phyloP scores from a whole-genome alignment of 2,888 invertebrate species.

The Scelioninae gen. 1 region DNA sequence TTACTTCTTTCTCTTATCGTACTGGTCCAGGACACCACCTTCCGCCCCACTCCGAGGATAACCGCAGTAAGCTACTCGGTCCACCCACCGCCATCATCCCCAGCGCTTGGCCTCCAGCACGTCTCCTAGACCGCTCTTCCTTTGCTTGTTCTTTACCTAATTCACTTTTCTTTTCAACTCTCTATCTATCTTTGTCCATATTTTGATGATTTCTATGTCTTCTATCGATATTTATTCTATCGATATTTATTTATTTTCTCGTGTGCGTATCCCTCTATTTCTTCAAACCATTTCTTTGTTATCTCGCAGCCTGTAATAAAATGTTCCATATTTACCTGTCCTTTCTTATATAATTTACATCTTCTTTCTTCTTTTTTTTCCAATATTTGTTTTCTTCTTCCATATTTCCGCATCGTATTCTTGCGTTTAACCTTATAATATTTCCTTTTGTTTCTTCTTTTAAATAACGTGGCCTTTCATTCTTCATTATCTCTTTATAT shows the following conservation, averaged over 20 bases:
- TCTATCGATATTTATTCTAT: too few species aligned
- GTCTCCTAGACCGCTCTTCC: too few species aligned
- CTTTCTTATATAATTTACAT: not conserved
- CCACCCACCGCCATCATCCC: too few species aligned
- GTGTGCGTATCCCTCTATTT: not conserved
- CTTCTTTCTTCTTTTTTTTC: not conserved
- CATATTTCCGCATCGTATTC: not conserved
- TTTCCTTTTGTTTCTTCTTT: not conserved
- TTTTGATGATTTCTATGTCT: too few species aligned
- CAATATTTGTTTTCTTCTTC: not conserved
- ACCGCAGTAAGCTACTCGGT: too few species aligned
- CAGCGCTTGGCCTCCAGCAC: too few species aligned
- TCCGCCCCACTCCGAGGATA: too few species aligned
- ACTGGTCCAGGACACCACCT: too few species aligned
- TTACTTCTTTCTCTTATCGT: too few species aligned
- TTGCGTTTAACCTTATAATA: conserved; percentile 1
- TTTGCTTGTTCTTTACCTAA: too few species aligned
- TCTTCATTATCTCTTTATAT: not conserved
- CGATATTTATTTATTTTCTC: not conserved
- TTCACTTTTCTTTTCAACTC: too few species aligned
- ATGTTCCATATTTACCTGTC: not conserved
- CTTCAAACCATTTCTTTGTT: not conserved
- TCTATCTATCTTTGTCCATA: too few species aligned
- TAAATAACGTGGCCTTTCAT: not conserved
- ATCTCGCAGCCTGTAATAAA: not conserved